These are phyloP conservation scores for Octomys mimax DNA, from an alignment of 2,797 vertebrate species.

Conservation along the genomic window DNA sequence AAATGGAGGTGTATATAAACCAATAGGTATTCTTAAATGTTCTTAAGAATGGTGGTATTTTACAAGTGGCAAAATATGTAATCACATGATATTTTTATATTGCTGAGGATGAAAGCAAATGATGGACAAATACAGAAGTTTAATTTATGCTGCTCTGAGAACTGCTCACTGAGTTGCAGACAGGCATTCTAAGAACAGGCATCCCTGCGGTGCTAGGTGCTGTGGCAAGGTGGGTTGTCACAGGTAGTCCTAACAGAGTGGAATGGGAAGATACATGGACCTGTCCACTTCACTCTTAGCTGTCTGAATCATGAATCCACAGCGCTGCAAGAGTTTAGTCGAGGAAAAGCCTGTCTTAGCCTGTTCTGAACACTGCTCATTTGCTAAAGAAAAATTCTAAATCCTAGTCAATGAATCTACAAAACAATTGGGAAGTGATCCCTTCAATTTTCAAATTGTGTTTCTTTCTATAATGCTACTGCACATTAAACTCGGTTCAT, in stretches of 20 bases:
- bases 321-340: not conserved
- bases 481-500: not conserved
- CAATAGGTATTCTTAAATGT: not conserved
- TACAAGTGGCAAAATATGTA: not conserved
- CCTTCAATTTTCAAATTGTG: not conserved
- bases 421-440: not conserved
- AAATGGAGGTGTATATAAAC: not conserved
- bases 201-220: not conserved
- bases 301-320: too few species aligned
- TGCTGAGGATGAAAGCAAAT: not conserved
- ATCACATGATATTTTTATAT: not conserved
- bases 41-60: not conserved
- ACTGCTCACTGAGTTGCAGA: not conserved
- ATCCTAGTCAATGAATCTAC: not conserved
- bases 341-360: not conserved
- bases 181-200: rapidly evolving
- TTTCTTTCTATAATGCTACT: not conserved
- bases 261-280: not conserved
- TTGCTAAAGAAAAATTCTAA: not conserved
- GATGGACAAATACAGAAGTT: not conserved
- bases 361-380: not conserved
- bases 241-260: not conserved
- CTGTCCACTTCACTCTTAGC: not conserved
- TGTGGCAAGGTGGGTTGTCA: not conserved
- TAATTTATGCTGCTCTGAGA: not conserved